Conservation (phyloP, 2,113 vertebrate species). For the Coturnix japonica region DNA sequence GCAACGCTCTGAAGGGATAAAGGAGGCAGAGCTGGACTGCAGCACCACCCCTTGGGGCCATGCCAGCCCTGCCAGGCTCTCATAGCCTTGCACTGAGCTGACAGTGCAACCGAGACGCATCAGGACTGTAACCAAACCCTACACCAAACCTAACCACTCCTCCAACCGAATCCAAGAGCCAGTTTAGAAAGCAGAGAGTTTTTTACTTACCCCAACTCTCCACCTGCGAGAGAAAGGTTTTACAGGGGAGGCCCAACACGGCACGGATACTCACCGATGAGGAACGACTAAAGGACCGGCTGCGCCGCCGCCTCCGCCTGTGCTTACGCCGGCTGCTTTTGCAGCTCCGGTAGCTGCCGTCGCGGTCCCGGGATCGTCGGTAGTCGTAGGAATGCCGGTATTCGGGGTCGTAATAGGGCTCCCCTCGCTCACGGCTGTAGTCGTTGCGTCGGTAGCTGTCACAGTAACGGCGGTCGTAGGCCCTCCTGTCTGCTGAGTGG, state of each 20-base stretch:
- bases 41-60: not conserved
- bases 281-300: slow-evolving; percentile 96
- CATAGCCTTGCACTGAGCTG: not conserved
- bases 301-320: slow-evolving; percentile 94
- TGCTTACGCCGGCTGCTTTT: slow-evolving; percentile 97
- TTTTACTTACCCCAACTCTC: slow-evolving; percentile 70
- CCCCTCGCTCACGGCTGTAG: slow-evolving; percentile 85
- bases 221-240: slow-evolving; percentile 55
- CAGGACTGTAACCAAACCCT: not conserved
- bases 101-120: not conserved
- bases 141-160: not conserved
- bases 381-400: slow-evolving; percentile 89
- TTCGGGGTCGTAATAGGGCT: slow-evolving; percentile 86
- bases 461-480: slow-evolving; percentile 88
- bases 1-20: not conserved
- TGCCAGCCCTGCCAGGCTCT: not conserved
- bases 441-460: slow-evolving; percentile 89
- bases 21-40: not conserved
- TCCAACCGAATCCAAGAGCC: slow-evolving; percentile 8
- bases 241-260: slow-evolving; percentile 54
- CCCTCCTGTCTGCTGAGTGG: slow-evolving; percentile 86
- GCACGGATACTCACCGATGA: slow-evolving; percentile 94
- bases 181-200: slow-evolving; percentile 11
- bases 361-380: slow-evolving; percentile 81
- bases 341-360: slow-evolving; percentile 88